A percentile compares a stretch with the other conserved stretches of the same genome.
Conservation (phyloP, 2,797 vertebrate species). For the Pogoniulus pusillus region DNA sequence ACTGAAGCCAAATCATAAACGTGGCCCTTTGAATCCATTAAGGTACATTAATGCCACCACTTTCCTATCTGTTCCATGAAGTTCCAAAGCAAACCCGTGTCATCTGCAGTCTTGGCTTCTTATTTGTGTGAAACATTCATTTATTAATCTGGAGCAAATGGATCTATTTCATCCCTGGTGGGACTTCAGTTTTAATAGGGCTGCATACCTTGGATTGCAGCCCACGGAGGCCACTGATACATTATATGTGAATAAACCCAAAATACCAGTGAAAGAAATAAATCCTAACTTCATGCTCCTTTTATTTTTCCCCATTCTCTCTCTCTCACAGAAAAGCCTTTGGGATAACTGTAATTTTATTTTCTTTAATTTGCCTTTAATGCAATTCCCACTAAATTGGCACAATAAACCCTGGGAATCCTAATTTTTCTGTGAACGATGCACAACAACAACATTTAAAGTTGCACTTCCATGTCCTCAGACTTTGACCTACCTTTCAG, state of each 20-base stretch:
- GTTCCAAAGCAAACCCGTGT: constrained; percentile 45
- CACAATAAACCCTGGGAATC: background rate
- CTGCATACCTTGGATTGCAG: constrained; percentile 33
- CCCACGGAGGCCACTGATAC: constrained; percentile 26
- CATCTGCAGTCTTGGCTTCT: constrained; percentile 29
- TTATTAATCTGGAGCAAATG: constrained; percentile 48
- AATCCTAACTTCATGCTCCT: background rate
- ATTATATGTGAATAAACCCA: constrained; percentile 24
- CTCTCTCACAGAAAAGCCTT: background rate
- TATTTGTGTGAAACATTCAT: constrained; percentile 28
- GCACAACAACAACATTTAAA: background rate
- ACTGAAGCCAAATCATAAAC: background rate
- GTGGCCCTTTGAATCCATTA: background rate
- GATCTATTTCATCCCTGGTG: constrained; percentile 7
- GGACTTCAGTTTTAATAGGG: constrained; percentile 30
- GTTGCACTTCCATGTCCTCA: background rate
- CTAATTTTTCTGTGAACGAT: background rate
- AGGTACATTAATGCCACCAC: constrained; percentile 1
- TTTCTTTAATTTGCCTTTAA: background rate
- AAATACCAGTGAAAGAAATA: background rate
- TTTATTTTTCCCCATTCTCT: background rate
- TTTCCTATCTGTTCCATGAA: constrained; percentile 43
- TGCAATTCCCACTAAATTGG: background rate
- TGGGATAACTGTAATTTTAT: background rate
- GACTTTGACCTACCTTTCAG: background rate